Evolutionary conservation across 2,797 vertebrate species (phyloP), one percentile per base, ranked within the genome.

Genomic region (Chelmon rostratus): DNA sequence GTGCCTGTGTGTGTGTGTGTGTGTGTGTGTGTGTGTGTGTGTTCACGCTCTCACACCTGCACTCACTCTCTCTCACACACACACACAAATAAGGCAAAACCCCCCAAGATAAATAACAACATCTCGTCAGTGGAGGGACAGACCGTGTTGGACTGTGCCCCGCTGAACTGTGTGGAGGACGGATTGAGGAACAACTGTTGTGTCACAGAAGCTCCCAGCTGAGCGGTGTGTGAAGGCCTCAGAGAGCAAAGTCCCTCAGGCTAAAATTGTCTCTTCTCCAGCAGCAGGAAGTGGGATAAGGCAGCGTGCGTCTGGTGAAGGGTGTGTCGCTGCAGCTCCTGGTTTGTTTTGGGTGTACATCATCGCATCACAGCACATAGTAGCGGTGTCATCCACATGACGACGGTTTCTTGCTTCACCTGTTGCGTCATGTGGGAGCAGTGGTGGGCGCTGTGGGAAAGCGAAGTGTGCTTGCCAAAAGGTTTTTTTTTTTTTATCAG

Each of bases 221-320:
- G 90, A 90, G 81, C 16, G 8, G 69, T 15, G 76, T 53, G 76
- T 83, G 74, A 76, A 79, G 78, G 76, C 84, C 76, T 84, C 81
- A 37, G n/a, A 54, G 85, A 77, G 85, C 81, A 81, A 81, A 85
- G 68, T 85, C 85, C 90, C 74, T 83, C n/a, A 35, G 89, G 86
- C 86, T 84, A 77, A 92, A 91, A 86, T 76, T 68, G 78, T 84
- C 86, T 80, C 73, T 74, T 81, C 76, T 68, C n/a, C n/a, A 5
- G 86, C 52, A 56, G 83, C 82, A 91, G 86, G 86, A 91, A 93
- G 90, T 84, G 76, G 82, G 73, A 68, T 86, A 82, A 73, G 71
- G 57, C 76, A 74, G 74, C 35, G 66, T 85, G 81, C 38, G 67
- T 87, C 68, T 90, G 56, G 37, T n/a, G 54, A 86, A 78, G 91